Percentiles rank a stretch among this genome's conserved stretches.
These are phyloP conservation scores for Sinocyclocheilus anophthalmus DNA, from an alignment of 2,113 vertebrate genomes.

Conservation along the genomic window DNA sequence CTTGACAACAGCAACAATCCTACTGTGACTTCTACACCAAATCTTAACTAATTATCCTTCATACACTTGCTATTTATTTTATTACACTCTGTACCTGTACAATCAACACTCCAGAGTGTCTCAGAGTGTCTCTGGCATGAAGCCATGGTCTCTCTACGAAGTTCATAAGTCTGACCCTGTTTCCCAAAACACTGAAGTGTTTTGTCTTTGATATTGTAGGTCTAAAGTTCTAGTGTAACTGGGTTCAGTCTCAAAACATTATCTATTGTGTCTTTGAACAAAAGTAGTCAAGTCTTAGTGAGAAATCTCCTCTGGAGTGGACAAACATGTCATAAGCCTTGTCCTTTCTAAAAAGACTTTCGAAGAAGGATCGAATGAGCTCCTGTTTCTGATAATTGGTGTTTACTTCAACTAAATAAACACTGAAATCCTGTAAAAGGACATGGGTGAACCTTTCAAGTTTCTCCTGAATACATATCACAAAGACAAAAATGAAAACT, in stretches of 20 bases:
- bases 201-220: conserved; percentile 36
- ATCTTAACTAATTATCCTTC: no score
- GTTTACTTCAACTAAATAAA: background rate
- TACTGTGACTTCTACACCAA: background rate
- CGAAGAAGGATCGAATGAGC: background rate
- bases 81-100: background rate
- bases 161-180: conserved; percentile 43
- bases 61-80: background rate
- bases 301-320: background rate
- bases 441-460: background rate
- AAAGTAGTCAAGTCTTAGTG: conserved; percentile 20
- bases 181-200: conserved; percentile 48
- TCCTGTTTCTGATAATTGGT: background rate
- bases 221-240: conserved; percentile 35
- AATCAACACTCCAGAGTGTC: conserved; percentile 18
- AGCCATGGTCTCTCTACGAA: conserved; percentile 12
- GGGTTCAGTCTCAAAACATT: conserved; percentile 28
- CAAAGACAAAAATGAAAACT: conserved; percentile 35
- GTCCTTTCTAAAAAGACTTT: background rate
- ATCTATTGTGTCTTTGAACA: conserved; percentile 21
- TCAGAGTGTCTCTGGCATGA: conserved; percentile 9
- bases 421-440: background rate
- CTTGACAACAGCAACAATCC: background rate
- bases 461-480: conserved; percentile 38
- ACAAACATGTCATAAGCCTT: conserved; percentile 6